Percentiles rank a stretch among this genome's conserved stretches.
Evolutionary conservation across 2,797 vertebrate species (phyloP).

Genomic region (Serranus cabrilla): DNA sequence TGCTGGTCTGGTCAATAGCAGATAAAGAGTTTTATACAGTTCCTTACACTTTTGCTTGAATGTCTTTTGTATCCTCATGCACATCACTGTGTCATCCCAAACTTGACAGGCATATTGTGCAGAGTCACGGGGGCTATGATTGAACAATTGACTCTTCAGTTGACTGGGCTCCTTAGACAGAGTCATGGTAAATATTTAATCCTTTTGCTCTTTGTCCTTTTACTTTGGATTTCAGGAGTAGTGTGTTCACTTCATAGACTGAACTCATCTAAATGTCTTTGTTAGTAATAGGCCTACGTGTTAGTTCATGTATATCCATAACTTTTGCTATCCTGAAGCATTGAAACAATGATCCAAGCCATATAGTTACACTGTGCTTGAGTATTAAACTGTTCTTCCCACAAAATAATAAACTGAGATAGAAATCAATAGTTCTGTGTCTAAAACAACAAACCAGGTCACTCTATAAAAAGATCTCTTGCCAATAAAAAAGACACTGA

Average conservation of each 20-base stretch:
- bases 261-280: neutral
- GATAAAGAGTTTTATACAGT: no score
- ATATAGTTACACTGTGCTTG: neutral
- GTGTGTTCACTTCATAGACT: neutral
- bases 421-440: neutral
- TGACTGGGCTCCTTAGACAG: neutral
- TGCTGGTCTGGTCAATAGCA: no score
- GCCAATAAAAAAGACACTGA: constrained; percentile 4
- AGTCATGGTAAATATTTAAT: neutral
- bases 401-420: constrained; percentile 1
- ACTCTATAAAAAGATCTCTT: neutral
- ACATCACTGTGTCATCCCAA: neutral
- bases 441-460: constrained; percentile 12
- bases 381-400: neutral
- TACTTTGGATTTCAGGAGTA: no score
- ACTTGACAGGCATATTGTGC: neutral
- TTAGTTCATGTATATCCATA: neutral
- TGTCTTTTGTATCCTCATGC: neutral
- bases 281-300: neutral
- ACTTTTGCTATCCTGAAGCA: neutral
- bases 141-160: neutral
- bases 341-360: neutral
- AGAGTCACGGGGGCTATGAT: neutral
- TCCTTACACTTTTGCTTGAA: no score
- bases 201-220: no score